Evolutionary conservation across 2,113 vertebrate species (phyloP).

Genomic region (Varanus salvator): DNA sequence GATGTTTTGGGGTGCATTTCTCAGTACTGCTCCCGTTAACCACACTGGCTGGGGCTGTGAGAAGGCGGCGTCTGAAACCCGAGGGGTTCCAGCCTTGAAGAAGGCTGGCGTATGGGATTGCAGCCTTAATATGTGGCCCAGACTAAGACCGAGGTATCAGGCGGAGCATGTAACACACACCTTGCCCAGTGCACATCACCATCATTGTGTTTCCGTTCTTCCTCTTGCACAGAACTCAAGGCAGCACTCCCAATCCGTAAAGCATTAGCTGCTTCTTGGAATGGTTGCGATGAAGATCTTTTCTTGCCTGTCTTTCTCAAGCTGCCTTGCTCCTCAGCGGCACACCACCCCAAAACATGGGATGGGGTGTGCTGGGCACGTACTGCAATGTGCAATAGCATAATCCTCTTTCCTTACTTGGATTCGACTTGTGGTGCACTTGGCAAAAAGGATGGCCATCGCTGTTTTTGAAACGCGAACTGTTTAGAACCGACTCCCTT

Average conservation of each 20-base stretch:
- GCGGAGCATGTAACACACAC: too few relatives aligned
- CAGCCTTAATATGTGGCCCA: too few relatives aligned
- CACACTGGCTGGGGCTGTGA: not conserved
- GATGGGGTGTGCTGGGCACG: not conserved
- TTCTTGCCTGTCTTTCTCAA: not conserved
- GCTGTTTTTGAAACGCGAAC: not conserved
- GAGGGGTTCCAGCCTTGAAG: not conserved
- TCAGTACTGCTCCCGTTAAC: too few relatives aligned
- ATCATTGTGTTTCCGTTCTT: too few relatives aligned
- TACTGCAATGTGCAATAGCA: too few relatives aligned
- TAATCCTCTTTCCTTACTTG: not conserved
- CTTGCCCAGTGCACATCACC: too few relatives aligned
- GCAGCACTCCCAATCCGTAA: too few relatives aligned
- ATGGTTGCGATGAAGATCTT: not conserved
- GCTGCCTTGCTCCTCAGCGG: not conserved
- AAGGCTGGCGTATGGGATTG: not conserved
- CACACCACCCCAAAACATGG: not conserved
- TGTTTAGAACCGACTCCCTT: not conserved
- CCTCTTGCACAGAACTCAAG: too few relatives aligned
- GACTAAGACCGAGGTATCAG: too few relatives aligned
- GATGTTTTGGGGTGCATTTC: not conserved
- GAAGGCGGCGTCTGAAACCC: not conserved
- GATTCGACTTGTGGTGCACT: not conserved
- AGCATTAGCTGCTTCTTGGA: not conserved
- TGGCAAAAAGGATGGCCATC: too few relatives aligned